Percentiles rank a stretch among this genome's conserved stretches.
Conservation (phyloP, 2,888 invertebrate species). For the Tanypteryx hageni region DNA sequence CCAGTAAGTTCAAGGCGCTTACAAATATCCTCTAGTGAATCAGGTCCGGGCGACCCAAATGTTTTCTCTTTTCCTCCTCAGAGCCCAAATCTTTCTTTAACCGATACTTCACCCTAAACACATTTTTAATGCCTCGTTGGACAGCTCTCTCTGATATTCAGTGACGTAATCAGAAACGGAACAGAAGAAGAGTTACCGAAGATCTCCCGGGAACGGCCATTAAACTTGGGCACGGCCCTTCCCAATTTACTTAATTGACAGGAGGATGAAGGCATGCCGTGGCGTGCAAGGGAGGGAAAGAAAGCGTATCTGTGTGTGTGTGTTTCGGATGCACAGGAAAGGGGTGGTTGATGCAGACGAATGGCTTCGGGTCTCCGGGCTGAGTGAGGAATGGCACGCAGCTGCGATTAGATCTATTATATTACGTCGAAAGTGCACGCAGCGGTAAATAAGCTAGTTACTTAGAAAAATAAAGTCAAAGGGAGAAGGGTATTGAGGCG, state of each 20-base stretch:
- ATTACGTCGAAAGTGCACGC: neutral
- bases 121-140: neutral
- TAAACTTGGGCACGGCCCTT: conserved; percentile 52
- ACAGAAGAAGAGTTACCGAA: conserved; percentile 40
- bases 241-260: conserved; percentile 63
- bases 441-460: neutral
- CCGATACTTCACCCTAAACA: neutral
- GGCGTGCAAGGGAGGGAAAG: conserved; percentile 3
- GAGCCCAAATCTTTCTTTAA: neutral
- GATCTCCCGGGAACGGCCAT: conserved; percentile 40
- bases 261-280: conserved; percentile 50
- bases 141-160: neutral
- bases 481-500: neutral
- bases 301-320: neutral
- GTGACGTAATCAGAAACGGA: conserved; percentile 19
- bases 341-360: conserved; percentile 15
- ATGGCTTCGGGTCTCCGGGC: neutral
- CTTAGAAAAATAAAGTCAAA: neutral
- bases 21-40: no score
- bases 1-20: no score
- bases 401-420: conserved; percentile 44
- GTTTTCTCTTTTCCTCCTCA: no score
- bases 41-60: no score
- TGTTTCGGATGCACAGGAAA: neutral
- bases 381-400: conserved; percentile 30